A percentile compares a stretch with the other conserved stretches of the same genome.
Evolutionary conservation across 2,888 invertebrate species (phyloP).

Genomic region (Hermaeophaga mercurialis): DNA sequence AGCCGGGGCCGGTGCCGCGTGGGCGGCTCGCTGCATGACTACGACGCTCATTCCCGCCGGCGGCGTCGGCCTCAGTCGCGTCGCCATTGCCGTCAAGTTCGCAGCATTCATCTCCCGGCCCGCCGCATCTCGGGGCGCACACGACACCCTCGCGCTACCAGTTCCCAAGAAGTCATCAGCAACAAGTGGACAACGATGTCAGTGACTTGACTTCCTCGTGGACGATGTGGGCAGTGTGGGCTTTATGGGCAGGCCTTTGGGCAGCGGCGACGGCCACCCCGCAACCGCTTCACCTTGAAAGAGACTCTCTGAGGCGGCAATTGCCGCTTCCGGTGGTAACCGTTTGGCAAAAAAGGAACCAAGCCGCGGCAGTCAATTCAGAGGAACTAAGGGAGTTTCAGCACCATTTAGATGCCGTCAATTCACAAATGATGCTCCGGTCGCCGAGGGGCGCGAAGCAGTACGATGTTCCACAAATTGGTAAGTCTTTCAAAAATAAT

Average conservation of each 20-base stretch:
- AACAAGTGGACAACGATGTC: constrained; percentile 34
- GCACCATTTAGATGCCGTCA: constrained; percentile 49
- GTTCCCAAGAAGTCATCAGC: constrained; percentile 21
- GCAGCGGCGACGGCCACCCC: constrained; percentile 57
- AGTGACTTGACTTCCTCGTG: constrained; percentile 27
- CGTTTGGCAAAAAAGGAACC: constrained; percentile 47
- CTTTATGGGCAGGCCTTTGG: constrained; percentile 49
- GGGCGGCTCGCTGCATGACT: constrained; percentile 51
- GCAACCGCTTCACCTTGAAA: constrained; percentile 54
- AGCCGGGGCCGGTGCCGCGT: constrained; percentile 43
- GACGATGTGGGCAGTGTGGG: constrained; percentile 39
- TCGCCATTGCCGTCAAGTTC: constrained; percentile 24
- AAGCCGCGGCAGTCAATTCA: constrained; percentile 41
- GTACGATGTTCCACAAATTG: constrained; percentile 87
- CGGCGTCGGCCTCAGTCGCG: constrained; percentile 34
- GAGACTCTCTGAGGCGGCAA: constrained; percentile 50
- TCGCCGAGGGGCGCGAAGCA: constrained; percentile 76
- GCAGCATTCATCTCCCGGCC: constrained; percentile 15
- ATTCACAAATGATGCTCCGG: constrained; percentile 74
- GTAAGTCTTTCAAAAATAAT: no score
- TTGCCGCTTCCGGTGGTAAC: constrained; percentile 19
- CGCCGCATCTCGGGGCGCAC: constrained; percentile 37
- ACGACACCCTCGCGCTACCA: constrained; percentile 17
- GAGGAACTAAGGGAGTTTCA: constrained; percentile 52
- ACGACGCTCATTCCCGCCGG: constrained; percentile 41